Evolutionary conservation across 2,113 vertebrate species (phyloP).

Genomic region (Thryonomys swinderianus): DNA sequence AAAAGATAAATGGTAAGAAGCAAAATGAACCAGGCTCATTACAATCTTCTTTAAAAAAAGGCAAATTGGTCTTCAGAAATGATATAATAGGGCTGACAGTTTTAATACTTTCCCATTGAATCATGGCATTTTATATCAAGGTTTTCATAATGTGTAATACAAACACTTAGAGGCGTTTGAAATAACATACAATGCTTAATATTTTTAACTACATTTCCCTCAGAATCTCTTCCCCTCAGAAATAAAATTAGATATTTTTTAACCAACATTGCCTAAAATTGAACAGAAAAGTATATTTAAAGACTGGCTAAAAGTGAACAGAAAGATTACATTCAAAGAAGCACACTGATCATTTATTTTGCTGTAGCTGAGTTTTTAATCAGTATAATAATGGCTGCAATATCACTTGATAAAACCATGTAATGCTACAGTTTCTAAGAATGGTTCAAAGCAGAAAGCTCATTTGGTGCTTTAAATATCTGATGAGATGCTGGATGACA

Average conservation of each 20-base stretch:
- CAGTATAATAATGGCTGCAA: slow-evolving; percentile 73
- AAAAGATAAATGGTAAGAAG: slow-evolving; percentile 88
- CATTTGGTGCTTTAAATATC: slow-evolving; percentile 77
- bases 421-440: slow-evolving; percentile 72
- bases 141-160: slow-evolving; percentile 78
- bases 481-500: slow-evolving; percentile 63
- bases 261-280: slow-evolving; percentile 64
- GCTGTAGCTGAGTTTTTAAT: slow-evolving; percentile 69
- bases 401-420: slow-evolving; percentile 74
- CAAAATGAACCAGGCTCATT: slow-evolving; percentile 88
- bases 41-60: slow-evolving; percentile 76
- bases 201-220: slow-evolving; percentile 76
- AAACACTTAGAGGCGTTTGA: slow-evolving; percentile 82
- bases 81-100: slow-evolving; percentile 84
- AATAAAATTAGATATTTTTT: slow-evolving; percentile 63
- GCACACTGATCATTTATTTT: slow-evolving; percentile 61
- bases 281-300: slow-evolving; percentile 78
- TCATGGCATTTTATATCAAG: slow-evolving; percentile 79
- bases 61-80: slow-evolving; percentile 87
- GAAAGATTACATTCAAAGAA: slow-evolving; percentile 78
- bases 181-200: slow-evolving; percentile 78
- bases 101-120: slow-evolving; percentile 84
- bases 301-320: slow-evolving; percentile 72
- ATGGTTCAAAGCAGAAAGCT: slow-evolving; percentile 67
- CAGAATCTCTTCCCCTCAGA: slow-evolving; percentile 43